These are phyloP conservation scores for Zophobas atratus DNA, from an alignment of 1,140 invertebrate species.

Conservation along the genomic window DNA sequence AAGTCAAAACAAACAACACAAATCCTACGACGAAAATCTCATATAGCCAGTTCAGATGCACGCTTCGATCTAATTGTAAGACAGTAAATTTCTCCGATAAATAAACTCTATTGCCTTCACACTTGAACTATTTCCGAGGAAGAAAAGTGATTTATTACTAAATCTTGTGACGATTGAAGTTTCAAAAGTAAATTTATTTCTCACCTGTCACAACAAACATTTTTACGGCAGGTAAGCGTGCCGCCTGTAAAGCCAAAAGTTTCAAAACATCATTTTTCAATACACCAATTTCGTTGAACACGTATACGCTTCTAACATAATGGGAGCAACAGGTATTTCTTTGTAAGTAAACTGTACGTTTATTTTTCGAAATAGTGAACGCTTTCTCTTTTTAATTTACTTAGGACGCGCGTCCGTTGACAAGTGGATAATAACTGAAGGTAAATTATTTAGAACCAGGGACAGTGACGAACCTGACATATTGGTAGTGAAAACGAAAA, in stretches of 20 bases:
- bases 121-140: conserved; percentile 2
- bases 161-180: conserved; percentile 23
- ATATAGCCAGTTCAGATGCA: background rate
- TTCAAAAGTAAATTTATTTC: conserved; percentile 33
- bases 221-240: conserved; percentile 34
- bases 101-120: conserved; percentile 1
- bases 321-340: conserved; percentile 45
- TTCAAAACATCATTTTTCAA: conserved; percentile 40
- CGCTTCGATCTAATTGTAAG: background rate
- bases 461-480: conserved; percentile 19
- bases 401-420: conserved; percentile 39
- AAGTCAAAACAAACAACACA: background rate
- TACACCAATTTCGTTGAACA: conserved; percentile 22
- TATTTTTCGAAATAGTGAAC: conserved; percentile 41
- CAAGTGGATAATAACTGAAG: conserved; percentile 42
- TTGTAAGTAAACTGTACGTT: conserved; percentile 31
- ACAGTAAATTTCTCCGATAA: conserved; percentile 8
- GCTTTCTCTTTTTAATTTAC: conserved; percentile 44
- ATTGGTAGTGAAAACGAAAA: conserved; percentile 6
- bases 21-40: background rate
- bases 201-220: conserved; percentile 34
- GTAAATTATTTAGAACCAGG: conserved; percentile 38
- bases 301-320: conserved; percentile 39
- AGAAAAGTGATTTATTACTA: conserved; percentile 28
- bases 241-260: conserved; percentile 30